A percentile compares a stretch with the other conserved stretches of the same genome.
Conservation (phyloP, 2,797 vertebrate genomes). For the Setipinna tenuifilis region DNA sequence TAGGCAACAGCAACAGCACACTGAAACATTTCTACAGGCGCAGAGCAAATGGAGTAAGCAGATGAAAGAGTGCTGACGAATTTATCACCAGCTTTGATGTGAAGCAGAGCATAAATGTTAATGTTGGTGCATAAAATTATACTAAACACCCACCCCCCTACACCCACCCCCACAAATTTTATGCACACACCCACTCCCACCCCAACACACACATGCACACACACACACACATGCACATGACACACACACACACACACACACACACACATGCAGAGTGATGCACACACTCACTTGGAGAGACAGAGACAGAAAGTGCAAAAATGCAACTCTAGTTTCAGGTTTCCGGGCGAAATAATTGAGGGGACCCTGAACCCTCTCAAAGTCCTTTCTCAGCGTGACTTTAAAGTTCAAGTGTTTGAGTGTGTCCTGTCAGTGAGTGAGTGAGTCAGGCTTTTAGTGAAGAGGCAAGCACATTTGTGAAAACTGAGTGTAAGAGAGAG, state of each 20-base stretch:
- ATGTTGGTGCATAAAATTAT: conserved; percentile 56
- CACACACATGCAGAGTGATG: background rate
- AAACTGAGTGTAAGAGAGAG: background rate
- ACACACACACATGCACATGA: background rate
- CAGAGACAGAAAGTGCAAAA: conserved; percentile 27
- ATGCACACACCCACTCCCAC: background rate
- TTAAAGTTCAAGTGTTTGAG: conserved; percentile 50
- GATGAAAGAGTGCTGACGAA: conserved; percentile 63
- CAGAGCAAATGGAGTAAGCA: conserved; percentile 56
- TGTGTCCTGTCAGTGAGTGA: background rate
- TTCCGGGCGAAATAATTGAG: conserved; percentile 64
- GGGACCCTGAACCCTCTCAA: conserved; percentile 56
- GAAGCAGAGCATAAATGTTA: conserved; percentile 65
- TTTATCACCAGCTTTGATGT: conserved; percentile 64
- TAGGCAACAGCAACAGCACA: background rate
- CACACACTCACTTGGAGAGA: conserved; percentile 20
- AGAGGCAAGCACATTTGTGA: background rate
- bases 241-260: background rate
- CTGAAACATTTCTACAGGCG: conserved; percentile 31
- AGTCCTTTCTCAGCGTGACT: conserved; percentile 54
- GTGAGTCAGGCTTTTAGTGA: no score
- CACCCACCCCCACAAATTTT: conserved; percentile 39
- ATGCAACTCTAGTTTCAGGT: conserved; percentile 43
- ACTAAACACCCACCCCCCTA: conserved; percentile 45
- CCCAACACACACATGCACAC: background rate